These are phyloP conservation scores for Theocolax elegans DNA, from an alignment of 1,140 invertebrate genomes.

Conservation along the genomic window DNA sequence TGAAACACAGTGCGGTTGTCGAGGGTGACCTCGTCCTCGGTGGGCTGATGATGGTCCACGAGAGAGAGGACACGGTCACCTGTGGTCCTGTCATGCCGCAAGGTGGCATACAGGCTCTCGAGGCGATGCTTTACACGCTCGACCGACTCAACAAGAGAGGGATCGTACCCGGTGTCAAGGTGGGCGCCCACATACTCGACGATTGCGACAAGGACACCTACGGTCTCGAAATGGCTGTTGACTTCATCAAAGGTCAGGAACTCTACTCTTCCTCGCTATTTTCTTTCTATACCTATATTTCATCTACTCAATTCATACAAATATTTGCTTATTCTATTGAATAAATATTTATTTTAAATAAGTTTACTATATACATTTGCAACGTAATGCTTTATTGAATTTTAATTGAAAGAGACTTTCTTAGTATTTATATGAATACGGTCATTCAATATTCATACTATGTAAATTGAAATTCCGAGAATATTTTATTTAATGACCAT, in stretches of 20 bases:
- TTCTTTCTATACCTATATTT: neutral
- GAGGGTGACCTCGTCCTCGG: conserved; percentile 88
- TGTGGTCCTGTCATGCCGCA: conserved; percentile 96
- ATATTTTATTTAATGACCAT: too few species aligned
- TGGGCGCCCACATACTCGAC: conserved; percentile 91
- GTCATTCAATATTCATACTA: too few species aligned
- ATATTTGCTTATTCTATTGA: too few species aligned
- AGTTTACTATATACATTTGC: too few species aligned
- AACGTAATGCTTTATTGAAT: too few species aligned
- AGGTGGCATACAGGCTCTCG: conserved; percentile 90
- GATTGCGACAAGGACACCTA: conserved; percentile 98
- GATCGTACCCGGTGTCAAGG: conserved; percentile 78
- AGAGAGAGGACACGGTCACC: conserved; percentile 82
- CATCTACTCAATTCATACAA: too few species aligned
- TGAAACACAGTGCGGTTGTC: conserved; percentile 86
- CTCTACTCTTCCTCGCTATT: too few species aligned
- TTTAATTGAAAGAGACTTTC: too few species aligned
- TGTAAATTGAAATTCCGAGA: too few species aligned
- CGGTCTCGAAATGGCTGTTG: conserved; percentile 94
- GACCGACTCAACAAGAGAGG: conserved; percentile 81
- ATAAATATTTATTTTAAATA: too few species aligned
- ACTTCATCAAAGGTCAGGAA: conserved; percentile 97
- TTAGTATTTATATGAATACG: too few species aligned
- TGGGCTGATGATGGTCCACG: conserved; percentile 95
- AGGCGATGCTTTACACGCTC: conserved; percentile 92